Evolutionary conservation across 92 coral and sea anemone genomes (phyloP), one percentile per base, ranked within the genome.

Genomic region (Actinernus sp.): DNA sequence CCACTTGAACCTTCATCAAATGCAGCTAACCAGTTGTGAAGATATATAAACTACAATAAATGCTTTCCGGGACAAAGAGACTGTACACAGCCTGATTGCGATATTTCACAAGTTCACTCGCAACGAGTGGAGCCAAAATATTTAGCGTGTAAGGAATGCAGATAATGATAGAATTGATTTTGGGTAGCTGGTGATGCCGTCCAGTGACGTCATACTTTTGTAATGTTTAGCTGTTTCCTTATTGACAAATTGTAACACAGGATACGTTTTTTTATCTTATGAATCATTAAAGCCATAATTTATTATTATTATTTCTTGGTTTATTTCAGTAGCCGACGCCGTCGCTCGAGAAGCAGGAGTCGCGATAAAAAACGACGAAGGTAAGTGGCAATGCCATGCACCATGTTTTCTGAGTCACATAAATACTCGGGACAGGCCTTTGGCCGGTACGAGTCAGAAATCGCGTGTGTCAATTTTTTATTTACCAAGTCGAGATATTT

Each of bases 301-400:
- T 25, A 7, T 34, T 11, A 4, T 44, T 11, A 6, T 12, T 21
- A 38, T 49, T 13, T 1, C 2, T 41, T 25, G 13, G 31, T 44
- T 44, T 27, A 6, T 64, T 52, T 28, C 52, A 93, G 96, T 63
- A 70, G 91, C 23, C 82, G 92, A 31, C 92, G 94, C 25, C 82
- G 86, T 29, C 87, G 93, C 29, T 74, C 96, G 22, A 82, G 98
- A 57, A 89, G 96, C 47, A 68, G 87, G 19, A 86, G 93, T 58
- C 78, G 82, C 34, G 82, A 84, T 26, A 72, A 68, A 3, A 76
- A 66, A 26, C 62, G 86, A 54, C 60, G 84, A 24, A 82, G 84
- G 55, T 61, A 72, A 48, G 33, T 52, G 29, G 41, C 32, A 16
- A 54, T 41, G 26, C 24, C 23, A 1, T 17, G 58, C 18, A 51